Conservation (phyloP, 2,113 vertebrate species). For the Erinaceus europaeus region DNA sequence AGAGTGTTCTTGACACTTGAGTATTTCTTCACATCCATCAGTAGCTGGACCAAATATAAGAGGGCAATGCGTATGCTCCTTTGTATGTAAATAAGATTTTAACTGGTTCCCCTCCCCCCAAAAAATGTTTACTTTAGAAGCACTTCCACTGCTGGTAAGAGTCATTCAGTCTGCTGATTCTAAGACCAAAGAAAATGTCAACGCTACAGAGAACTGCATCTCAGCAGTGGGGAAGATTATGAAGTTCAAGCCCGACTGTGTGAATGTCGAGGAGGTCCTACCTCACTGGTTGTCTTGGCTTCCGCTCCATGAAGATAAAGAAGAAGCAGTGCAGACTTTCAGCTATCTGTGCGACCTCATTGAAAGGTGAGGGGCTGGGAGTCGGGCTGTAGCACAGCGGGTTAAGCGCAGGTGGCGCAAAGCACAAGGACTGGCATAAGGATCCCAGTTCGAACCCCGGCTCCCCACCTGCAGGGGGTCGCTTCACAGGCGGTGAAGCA, state of each 20-base stretch:
- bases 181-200: slow-evolving; percentile 95
- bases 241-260: slow-evolving; percentile 95
- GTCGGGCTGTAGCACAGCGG: too few species aligned
- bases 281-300: slow-evolving; percentile 99
- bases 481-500: too few species aligned
- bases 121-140: slow-evolving; percentile 85
- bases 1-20: not conserved
- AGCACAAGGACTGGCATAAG: too few species aligned
- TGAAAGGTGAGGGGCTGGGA: slow-evolving; percentile 88
- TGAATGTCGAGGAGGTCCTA: slow-evolving; percentile 93
- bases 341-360: slow-evolving; percentile 97
- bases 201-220: slow-evolving; percentile 99
- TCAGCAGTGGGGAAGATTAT: slow-evolving; percentile 98
- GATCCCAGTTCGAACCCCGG: too few species aligned
- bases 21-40: not conserved
- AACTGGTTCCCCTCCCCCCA: not conserved
- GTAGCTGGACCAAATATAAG: not conserved
- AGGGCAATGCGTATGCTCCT: not conserved
- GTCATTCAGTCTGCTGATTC: slow-evolving; percentile 95
- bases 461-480: too few species aligned
- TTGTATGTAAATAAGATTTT: not conserved
- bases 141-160: slow-evolving; percentile 92
- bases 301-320: slow-evolving; percentile 97
- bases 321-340: slow-evolving; percentile 97
- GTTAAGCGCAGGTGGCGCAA: too few species aligned